phyloP scores from a whole-genome alignment of 2,888 invertebrate species.

The Tinea trinotella region DNA sequence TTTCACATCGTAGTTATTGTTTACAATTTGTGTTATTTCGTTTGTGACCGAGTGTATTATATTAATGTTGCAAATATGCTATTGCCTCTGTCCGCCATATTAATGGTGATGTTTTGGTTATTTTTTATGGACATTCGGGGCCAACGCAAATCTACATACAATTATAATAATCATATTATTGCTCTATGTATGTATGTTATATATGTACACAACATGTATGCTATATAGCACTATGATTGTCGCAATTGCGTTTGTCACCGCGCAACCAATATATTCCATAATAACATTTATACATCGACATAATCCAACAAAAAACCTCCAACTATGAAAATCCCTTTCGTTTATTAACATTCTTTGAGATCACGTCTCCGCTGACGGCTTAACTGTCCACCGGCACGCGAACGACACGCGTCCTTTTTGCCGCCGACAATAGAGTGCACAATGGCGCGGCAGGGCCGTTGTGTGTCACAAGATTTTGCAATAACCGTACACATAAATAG shows the following conservation, averaged over 20 bases:
- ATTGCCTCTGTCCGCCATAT: background rate
- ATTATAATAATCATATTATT: slow-evolving; percentile 2
- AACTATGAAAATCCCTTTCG: slow-evolving; percentile 34
- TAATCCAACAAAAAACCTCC: slow-evolving; percentile 31
- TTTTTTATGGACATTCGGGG: slow-evolving; percentile 7
- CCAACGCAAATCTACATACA: background rate
- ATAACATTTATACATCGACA: slow-evolving; percentile 59
- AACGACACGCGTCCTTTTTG: background rate
- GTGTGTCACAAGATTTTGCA: background rate
- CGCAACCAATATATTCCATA: too few relatives aligned
- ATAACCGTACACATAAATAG: slow-evolving; percentile 67
- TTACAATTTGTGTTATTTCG: too few relatives aligned
- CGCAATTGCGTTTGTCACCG: too few relatives aligned
- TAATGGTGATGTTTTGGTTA: slow-evolving; percentile 1
- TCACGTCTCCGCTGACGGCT: slow-evolving; percentile 38
- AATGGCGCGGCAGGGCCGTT: background rate
- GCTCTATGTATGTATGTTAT: too few relatives aligned
- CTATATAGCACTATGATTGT: too few relatives aligned
- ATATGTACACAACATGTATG: too few relatives aligned
- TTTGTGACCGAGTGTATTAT: too few relatives aligned
- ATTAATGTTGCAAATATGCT: too few relatives aligned
- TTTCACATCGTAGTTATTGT: too few relatives aligned
- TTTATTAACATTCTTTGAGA: slow-evolving; percentile 58
- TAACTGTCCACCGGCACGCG: background rate
- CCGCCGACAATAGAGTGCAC: background rate